A percentile compares a stretch with the other conserved stretches of the same genome.
Conservation (phyloP, 2,113 vertebrate genomes). For the Hyperopisus bebe region DNA sequence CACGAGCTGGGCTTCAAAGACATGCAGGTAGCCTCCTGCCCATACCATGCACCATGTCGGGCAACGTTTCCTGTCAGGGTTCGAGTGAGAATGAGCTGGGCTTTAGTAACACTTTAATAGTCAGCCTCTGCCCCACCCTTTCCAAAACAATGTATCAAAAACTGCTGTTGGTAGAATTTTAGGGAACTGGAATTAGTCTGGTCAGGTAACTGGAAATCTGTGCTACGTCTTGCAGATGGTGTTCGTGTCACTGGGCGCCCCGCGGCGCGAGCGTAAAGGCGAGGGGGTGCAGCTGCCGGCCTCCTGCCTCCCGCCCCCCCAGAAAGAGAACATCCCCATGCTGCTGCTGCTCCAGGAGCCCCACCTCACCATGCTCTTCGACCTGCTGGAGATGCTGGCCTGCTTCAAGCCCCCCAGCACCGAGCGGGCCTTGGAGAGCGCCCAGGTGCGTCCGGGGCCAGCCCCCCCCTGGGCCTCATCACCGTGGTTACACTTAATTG, state of each 20-base stretch:
- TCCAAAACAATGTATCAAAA: not conserved
- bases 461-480: not conserved
- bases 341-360: conserved; percentile 94
- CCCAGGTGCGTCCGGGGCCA: conserved; percentile 65
- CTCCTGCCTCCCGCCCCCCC: conserved; percentile 90
- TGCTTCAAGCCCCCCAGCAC: conserved; percentile 90
- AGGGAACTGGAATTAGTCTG: not conserved
- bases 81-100: not conserved
- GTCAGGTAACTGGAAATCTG: not conserved
- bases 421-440: conserved; percentile 68
- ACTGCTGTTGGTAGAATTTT: not conserved
- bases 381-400: conserved; percentile 94
- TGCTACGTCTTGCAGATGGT: conserved; percentile 74
- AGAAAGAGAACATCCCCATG: conserved; percentile 99
- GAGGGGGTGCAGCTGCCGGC: conserved; percentile 96
- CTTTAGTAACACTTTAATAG: not conserved
- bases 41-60: not conserved
- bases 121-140: not conserved
- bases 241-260: conserved; percentile 93
- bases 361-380: conserved; percentile 93
- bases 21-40: conserved; percentile 79
- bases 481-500: not conserved
- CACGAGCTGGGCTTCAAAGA: conserved; percentile 97
- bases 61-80: not conserved
- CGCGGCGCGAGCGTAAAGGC: conserved; percentile 88